phyloP scores from a whole-genome alignment of 2,113 vertebrate species.

The Podarcis raffonei region DNA sequence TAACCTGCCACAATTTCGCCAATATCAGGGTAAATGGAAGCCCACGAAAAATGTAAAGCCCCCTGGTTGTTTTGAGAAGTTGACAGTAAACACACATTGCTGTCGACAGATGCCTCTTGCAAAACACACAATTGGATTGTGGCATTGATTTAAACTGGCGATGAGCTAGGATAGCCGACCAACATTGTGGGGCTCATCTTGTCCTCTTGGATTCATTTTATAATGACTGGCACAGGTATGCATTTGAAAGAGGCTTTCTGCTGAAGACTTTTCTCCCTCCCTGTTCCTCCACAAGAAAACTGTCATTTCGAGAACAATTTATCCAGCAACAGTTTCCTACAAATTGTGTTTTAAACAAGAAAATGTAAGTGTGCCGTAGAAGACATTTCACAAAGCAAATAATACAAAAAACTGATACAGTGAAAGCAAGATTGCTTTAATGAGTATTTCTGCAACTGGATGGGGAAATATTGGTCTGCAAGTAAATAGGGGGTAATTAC shows the following conservation, averaged over 20 bases:
- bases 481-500: background rate
- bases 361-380: background rate
- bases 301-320: constrained; percentile 2
- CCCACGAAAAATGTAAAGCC: background rate
- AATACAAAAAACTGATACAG: background rate
- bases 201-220: background rate
- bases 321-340: background rate
- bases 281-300: background rate
- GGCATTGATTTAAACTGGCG: constrained; percentile 14
- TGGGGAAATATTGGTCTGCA: background rate
- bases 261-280: background rate
- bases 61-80: background rate
- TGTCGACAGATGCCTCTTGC: constrained; percentile 9
- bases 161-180: background rate
- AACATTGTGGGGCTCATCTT: background rate
- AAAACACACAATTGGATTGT: constrained; percentile 1
- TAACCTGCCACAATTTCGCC: background rate
- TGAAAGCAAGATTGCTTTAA: background rate
- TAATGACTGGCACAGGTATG: background rate
- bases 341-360: constrained; percentile 13
- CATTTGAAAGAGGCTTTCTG: background rate
- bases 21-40: background rate
- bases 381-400: constrained; percentile 1
- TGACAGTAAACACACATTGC: constrained; percentile 11
- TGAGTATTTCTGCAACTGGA: background rate